Base-by-base conservation (phyloP, 2,797 vertebrate species). In the Zonotrichia albicollis region DNA sequence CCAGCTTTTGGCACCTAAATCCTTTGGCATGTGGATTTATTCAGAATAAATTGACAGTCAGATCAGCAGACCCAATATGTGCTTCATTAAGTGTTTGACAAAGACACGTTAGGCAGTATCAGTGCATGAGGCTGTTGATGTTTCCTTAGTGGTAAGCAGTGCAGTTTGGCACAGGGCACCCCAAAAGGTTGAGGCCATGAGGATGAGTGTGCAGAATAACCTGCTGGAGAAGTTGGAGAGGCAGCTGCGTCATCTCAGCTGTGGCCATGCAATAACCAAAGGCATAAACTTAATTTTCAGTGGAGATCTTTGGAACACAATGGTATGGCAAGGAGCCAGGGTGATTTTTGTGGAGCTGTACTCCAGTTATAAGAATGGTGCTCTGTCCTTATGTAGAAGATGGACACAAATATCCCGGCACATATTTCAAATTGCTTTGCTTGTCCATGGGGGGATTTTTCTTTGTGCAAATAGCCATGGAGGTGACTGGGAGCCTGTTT, bases 11-110 rank as follows among this genome's bases (percentile, higher is more conserved):
- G 96, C 96, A 97, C 87, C 90, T 94, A 87, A 87, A 89, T 93
- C 87, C 74, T 95, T 94, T 94, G 95, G 94, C 94, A 89, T 89
- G 94, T 94, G 81, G 74, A 92, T 94, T 94, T 68, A 67, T 85
- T 96, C 94, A 96, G 95, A 95, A 92, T 90, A 96, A 96, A 95
- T 87, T 94, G 94, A 94, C 96, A 97, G 90, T 92, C 90, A 84
- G 92, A 96, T 90, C 93, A 97, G 94, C 89, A 97, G 92, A 65
- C 87, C 94, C 92, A 97, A 96, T 96, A 95, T 93, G 94, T 93
- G 89, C 89, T 96, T 96, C 96, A 96, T 95, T 96, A 96, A 96
- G 84, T 95, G 60, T 93, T 90, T 92, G 86, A 96, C 84, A 95
- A 97, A 96, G 90, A 73, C 46, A 54, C 16, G 78, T 62, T 71